Evolutionary conservation across 2,797 vertebrate genomes (phyloP).

Genomic region (Urocyon cinereoargenteus): DNA sequence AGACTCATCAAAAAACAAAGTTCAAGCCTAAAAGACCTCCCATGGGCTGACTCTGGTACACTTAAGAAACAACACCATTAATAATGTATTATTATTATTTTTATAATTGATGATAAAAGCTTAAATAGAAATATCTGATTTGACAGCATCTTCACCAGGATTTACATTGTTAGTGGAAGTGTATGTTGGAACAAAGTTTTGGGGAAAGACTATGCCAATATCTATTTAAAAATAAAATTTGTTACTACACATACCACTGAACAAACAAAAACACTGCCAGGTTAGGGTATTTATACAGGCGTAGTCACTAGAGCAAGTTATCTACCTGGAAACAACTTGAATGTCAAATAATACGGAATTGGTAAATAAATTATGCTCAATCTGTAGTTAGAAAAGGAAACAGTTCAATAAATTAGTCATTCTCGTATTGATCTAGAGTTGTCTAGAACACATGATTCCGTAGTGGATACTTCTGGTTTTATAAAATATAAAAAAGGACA

Average conservation of each 20-base stretch:
- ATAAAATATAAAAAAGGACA: neutral
- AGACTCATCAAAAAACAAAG: neutral
- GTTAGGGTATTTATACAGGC: neutral
- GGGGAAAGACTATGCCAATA: neutral
- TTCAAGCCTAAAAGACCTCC: neutral
- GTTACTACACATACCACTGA: neutral
- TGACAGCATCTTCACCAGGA: neutral
- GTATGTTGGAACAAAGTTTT: neutral
- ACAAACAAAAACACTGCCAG: neutral
- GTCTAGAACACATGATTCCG: neutral
- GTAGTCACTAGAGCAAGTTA: neutral
- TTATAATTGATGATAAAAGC: neutral
- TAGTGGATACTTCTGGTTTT: neutral
- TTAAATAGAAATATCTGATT: neutral
- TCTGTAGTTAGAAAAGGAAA: neutral
- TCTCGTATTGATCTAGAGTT: neutral
- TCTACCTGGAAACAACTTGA: neutral
- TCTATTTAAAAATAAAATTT: neutral
- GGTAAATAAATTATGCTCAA: neutral
- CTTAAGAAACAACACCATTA: neutral
- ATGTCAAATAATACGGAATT: neutral
- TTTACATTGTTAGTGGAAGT: neutral
- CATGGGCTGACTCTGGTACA: neutral
- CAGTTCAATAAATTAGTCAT: neutral
- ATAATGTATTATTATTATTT: neutral